phyloP scores from a whole-genome alignment of 2,797 vertebrate species.

The Sebastes iracundus region DNA sequence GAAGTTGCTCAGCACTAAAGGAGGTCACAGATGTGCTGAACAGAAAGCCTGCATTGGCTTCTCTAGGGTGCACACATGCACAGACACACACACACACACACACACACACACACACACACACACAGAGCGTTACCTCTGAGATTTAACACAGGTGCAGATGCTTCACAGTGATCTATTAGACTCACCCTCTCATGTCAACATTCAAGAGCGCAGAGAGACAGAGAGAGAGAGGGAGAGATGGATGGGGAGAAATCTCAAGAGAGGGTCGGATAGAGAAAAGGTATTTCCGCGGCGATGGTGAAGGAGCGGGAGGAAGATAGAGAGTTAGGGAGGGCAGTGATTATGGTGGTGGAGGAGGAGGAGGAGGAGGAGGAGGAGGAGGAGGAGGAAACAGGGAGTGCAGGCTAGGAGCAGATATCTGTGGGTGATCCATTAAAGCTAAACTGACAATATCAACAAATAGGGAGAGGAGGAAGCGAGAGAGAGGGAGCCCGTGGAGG shows the following conservation, averaged over 20 bases:
- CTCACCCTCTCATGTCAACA: slow-evolving; percentile 76
- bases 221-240: slow-evolving; percentile 62
- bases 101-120: slow-evolving; percentile 10
- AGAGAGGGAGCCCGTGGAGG: background rate
- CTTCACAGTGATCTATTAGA: slow-evolving; percentile 80
- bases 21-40: slow-evolving; percentile 77
- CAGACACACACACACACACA: slow-evolving; percentile 4
- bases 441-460: slow-evolving; percentile 68
- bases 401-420: slow-evolving; percentile 55
- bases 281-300: slow-evolving; percentile 62
- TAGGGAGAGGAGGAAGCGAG: slow-evolving; percentile 33
- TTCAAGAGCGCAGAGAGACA: slow-evolving; percentile 66
- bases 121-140: slow-evolving; percentile 56
- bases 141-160: slow-evolving; percentile 80
- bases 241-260: slow-evolving; percentile 69
- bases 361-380: background rate
- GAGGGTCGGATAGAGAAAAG: slow-evolving; percentile 63
- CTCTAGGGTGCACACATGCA: slow-evolving; percentile 36
- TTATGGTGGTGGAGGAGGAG: slow-evolving; percentile 47
- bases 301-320: slow-evolving; percentile 38
- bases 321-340: slow-evolving; percentile 53
- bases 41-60: slow-evolving; percentile 54
- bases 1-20: slow-evolving; percentile 62
- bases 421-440: slow-evolving; percentile 74
- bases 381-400: slow-evolving; percentile 45